Percentiles rank a stretch among this genome's conserved stretches.
These are phyloP conservation scores for Lutra lutra DNA, from an alignment of 2,797 vertebrate genomes.

Conservation along the genomic window DNA sequence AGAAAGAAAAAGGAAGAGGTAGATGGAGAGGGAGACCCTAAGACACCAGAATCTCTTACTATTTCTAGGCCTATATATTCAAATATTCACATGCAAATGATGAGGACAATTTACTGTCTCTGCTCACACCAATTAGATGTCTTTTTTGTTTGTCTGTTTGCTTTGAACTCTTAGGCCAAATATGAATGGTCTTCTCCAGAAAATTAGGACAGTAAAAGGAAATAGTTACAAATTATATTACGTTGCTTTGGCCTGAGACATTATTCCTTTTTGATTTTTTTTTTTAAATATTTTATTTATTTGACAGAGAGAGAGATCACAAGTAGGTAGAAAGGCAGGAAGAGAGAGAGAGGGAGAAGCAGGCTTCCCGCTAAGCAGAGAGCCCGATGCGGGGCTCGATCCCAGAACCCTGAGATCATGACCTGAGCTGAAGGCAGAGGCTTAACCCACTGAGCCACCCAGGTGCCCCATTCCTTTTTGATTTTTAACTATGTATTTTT, in stretches of 20 bases:
- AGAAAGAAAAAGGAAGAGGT: neutral
- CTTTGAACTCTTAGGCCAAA: constrained; percentile 4
- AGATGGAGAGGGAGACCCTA: neutral
- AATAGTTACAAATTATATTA: constrained; percentile 14
- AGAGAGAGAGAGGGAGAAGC: too few species aligned
- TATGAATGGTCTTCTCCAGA: constrained; percentile 41
- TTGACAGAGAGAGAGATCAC: too few species aligned
- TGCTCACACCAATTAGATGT: neutral
- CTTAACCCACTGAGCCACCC: too few species aligned
- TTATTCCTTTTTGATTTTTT: neutral
- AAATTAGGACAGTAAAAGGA: constrained; percentile 2
- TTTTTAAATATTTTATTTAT: too few species aligned
- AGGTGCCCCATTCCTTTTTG: neutral
- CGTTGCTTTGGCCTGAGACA: neutral
- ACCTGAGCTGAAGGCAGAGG: too few species aligned
- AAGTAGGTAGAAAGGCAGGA: too few species aligned
- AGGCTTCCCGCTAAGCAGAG: too few species aligned
- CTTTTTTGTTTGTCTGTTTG: neutral
- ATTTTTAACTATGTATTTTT: neutral
- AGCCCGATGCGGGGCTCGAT: too few species aligned
- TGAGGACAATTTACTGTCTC: neutral
- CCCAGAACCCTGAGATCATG: too few species aligned
- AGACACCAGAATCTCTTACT: neutral
- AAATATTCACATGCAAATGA: neutral
- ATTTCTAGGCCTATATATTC: neutral